phyloP scores from a whole-genome alignment of 1,140 invertebrate species.

The Zeugodacus cucurbitae region DNA sequence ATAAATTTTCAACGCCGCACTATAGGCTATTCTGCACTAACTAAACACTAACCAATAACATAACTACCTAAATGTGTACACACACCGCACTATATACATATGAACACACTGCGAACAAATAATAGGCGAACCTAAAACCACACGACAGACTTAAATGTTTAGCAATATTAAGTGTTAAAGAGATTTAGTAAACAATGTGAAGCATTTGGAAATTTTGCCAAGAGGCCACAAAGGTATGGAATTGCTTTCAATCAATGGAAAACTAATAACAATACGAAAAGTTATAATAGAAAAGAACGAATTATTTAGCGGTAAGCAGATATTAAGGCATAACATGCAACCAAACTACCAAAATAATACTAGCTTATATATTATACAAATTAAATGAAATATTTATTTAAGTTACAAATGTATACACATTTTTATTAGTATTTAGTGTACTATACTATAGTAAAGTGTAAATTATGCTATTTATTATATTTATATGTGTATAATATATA shows the following conservation, averaged over 20 bases:
- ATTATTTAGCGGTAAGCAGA: neutral
- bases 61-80: neutral
- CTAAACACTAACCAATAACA: neutral
- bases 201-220: neutral
- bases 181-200: neutral
- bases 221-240: neutral
- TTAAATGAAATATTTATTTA: neutral
- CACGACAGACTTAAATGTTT: neutral
- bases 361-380: neutral
- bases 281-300: neutral
- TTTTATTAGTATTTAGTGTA: neutral
- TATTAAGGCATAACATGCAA: neutral
- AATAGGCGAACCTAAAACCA: neutral
- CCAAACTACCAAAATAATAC: conserved; percentile 26
- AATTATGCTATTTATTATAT: neutral
- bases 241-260: conserved; percentile 26
- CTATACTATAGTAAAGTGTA: neutral
- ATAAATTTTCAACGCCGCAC: too few relatives aligned
- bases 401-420: neutral
- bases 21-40: too few relatives aligned
- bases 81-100: neutral
- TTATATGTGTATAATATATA: neutral
- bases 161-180: conserved; percentile 27
- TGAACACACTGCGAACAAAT: neutral
- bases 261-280: neutral